Conservation (phyloP, 2,113 vertebrate genomes). For the Lagopus leucura region DNA sequence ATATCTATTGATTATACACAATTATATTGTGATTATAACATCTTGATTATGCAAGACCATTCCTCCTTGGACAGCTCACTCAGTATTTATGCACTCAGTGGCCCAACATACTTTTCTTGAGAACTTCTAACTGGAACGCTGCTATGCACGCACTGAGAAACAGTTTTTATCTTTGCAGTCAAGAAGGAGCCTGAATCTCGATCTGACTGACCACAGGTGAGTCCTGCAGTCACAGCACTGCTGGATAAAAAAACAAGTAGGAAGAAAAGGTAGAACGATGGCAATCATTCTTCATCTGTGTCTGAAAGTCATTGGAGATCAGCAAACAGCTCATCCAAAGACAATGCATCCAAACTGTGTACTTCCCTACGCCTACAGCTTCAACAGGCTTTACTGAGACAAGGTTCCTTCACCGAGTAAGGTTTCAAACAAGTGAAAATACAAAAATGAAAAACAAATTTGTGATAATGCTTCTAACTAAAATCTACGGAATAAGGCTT, state of each 20-base stretch:
- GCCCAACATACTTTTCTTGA: background rate
- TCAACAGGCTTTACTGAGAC: background rate
- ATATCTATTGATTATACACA: too few species aligned
- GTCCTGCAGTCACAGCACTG: background rate
- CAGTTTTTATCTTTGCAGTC: background rate
- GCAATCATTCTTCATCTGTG: rapidly evolving
- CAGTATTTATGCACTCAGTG: background rate
- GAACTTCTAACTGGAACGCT: background rate
- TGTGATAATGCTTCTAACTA: background rate
- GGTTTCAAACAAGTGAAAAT: background rate
- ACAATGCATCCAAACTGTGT: rapidly evolving
- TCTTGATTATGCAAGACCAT: background rate
- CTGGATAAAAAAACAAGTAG: background rate
- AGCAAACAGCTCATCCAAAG: background rate
- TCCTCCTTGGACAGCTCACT: background rate
- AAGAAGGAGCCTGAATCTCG: background rate
- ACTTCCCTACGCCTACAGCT: background rate
- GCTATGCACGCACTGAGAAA: background rate
- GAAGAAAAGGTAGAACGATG: background rate
- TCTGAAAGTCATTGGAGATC: background rate
- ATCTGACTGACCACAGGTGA: background rate
- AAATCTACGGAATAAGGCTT: background rate
- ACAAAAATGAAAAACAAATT: background rate
- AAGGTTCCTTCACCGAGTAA: background rate
- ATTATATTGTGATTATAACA: too few species aligned